Evolutionary conservation across 92 coral and sea anemone genomes (phyloP), one percentile per base, ranked within the genome.

Genomic region (Zoanthus solanderi): DNA sequence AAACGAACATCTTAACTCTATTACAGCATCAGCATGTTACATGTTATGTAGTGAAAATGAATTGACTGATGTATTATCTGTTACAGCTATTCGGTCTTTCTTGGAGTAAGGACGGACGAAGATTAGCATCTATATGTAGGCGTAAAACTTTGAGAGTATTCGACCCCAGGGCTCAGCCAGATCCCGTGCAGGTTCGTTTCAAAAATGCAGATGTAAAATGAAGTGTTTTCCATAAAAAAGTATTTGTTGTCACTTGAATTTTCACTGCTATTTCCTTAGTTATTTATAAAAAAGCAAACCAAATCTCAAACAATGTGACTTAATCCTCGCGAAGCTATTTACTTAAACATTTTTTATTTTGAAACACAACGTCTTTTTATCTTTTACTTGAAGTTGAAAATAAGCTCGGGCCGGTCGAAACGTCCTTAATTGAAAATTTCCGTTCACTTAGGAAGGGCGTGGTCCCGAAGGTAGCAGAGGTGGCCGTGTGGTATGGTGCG

Each of bases 381-480:
- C 42, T 37, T 37, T 37, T 37, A 37, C 42, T 37, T 37, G 42
- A 37, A 37, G 3, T 37, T 37, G 42, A 37, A 37, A 37, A 2
- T 37, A 37, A 37, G 3, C 42, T 37, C 42, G 42, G 42, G 42
- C 42, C 2, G 42, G 56, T 50, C 9, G 17, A 46, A 66, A 66
- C 42, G 42, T 30, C 52, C 11, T 65, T 71, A 3, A 23, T 83
- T 29, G 32, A 37, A 54, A 10, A 3, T 9, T 6, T 16, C 16
- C 34, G 5, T 74, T 34, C 16, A 28, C 18, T 87, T 71, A 97
- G 99, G 82, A 91, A 74, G 98, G 99, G 53, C 84, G 93, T 60
- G 99, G 99, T 9, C 99, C 99, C 10, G 97, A 87, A 71, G 99
- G 99, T 3, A 92, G 93, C 87, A 93, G 99, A 87, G 99, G 99